Conservation (phyloP, 2,113 vertebrate genomes). For the Cromileptes altivelis region DNA sequence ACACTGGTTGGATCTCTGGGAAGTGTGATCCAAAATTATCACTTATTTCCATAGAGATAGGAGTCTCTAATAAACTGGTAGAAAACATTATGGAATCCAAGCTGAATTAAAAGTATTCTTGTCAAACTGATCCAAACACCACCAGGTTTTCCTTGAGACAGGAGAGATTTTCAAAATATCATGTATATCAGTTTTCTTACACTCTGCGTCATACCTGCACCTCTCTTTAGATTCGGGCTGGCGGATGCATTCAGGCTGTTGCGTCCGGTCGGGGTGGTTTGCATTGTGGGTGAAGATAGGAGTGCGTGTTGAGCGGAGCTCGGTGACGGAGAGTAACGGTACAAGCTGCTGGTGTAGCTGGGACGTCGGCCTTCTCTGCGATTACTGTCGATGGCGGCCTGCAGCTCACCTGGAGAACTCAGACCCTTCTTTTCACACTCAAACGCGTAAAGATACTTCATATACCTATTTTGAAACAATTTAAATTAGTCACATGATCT, state of each 20-base stretch:
- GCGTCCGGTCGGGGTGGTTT: slow-evolving; percentile 82
- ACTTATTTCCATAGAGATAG: too few relatives aligned
- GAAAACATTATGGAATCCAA: background rate
- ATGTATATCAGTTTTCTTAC: background rate
- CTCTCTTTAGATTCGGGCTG: slow-evolving; percentile 89
- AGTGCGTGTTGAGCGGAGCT: slow-evolving; percentile 75
- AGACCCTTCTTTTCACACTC: slow-evolving; percentile 97
- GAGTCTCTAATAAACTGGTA: background rate
- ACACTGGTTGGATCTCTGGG: too few relatives aligned
- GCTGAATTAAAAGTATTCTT: background rate
- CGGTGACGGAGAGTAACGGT: slow-evolving; percentile 88
- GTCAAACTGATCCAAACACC: background rate
- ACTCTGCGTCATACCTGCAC: slow-evolving; percentile 69
- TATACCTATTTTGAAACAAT: slow-evolving; percentile 79
- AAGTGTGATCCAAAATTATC: too few relatives aligned
- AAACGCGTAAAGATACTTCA: slow-evolving; percentile 98
- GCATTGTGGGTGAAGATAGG: slow-evolving; percentile 87
- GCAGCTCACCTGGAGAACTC: slow-evolving; percentile 95
- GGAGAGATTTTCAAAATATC: background rate
- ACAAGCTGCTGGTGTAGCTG: slow-evolving; percentile 94
- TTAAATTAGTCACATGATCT: background rate
- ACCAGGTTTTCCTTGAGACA: background rate
- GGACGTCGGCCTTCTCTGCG: slow-evolving; percentile 94
- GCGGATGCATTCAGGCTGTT: slow-evolving; percentile 85
- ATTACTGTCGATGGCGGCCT: slow-evolving; percentile 97